Conservation (phyloP, 2,888 invertebrate genomes). For the Schizaphis graminum region DNA sequence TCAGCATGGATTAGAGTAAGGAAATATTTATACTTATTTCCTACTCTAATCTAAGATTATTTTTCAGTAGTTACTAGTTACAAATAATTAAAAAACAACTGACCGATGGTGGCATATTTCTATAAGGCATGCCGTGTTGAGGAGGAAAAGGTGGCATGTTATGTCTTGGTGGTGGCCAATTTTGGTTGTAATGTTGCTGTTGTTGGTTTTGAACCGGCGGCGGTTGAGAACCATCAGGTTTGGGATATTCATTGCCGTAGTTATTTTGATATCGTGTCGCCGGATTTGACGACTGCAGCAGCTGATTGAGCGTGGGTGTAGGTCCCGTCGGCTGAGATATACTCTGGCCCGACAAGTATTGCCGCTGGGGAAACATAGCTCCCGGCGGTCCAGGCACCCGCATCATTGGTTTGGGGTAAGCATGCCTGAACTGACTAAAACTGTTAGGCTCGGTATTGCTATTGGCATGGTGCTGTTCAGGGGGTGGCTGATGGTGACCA, state of each 20-base stretch:
- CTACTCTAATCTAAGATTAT: neutral
- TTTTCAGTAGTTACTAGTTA: neutral
- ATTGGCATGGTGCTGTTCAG: conserved; percentile 52
- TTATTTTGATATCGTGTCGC: conserved; percentile 76
- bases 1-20: neutral
- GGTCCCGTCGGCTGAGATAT: conserved; percentile 88
- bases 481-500: conserved; percentile 55
- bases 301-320: conserved; percentile 93
- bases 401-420: conserved; percentile 60
- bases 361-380: conserved; percentile 71
- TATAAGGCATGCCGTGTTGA: conserved; percentile 63
- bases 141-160: conserved; percentile 62
- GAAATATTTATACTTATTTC: neutral
- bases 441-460: conserved; percentile 56
- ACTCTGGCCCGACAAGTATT: conserved; percentile 80
- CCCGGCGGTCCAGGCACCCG: conserved; percentile 61
- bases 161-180: conserved; percentile 58
- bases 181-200: conserved; percentile 62
- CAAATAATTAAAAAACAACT: conserved; percentile 15
- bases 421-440: conserved; percentile 54
- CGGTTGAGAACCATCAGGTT: conserved; percentile 69
- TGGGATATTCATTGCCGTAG: conserved; percentile 73
- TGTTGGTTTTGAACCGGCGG: conserved; percentile 65
- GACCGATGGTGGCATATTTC: conserved; percentile 60
- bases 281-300: conserved; percentile 78